These are phyloP conservation scores for Scotopteryx bipunctaria DNA, from an alignment of 2,888 invertebrate genomes.

Conservation along the genomic window DNA sequence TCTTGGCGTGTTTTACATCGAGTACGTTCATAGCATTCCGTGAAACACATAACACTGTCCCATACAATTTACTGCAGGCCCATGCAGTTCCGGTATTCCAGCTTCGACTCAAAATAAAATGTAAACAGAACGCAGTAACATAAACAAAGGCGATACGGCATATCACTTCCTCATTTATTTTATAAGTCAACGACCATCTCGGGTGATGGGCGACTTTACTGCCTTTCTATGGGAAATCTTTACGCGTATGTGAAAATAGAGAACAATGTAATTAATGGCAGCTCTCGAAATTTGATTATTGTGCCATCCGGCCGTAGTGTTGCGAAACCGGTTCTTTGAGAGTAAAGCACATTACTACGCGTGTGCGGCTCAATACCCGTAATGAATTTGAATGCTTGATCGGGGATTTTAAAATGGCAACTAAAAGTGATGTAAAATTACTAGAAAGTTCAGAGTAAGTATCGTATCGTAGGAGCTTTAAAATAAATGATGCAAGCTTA, in stretches of 20 bases:
- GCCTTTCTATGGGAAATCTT: constrained; percentile 20
- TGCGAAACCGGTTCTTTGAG: constrained; percentile 45
- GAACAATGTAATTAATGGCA: constrained; percentile 27
- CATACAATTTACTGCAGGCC: constrained; percentile 30
- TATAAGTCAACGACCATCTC: constrained; percentile 59
- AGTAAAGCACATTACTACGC: constrained; percentile 41
- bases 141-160: constrained; percentile 61
- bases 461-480: too few species aligned
- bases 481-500: too few species aligned
- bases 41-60: constrained; percentile 28
- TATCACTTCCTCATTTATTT: constrained; percentile 68
- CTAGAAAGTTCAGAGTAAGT: too few species aligned
- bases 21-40: constrained; percentile 1
- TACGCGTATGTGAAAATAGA: constrained; percentile 27
- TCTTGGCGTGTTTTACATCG: constrained; percentile 24
- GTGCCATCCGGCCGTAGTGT: constrained; percentile 44
- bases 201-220: constrained; percentile 24
- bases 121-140: constrained; percentile 57
- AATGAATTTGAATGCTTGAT: constrained; percentile 20
- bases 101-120: constrained; percentile 46
- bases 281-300: constrained; percentile 43
- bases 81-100: constrained; percentile 36
- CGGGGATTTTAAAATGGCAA: constrained; percentile 44
- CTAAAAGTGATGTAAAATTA: background rate
- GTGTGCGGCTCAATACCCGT: constrained; percentile 26